phyloP scores from a whole-genome alignment of 2,888 invertebrate species.

The Tachina lurida region DNA sequence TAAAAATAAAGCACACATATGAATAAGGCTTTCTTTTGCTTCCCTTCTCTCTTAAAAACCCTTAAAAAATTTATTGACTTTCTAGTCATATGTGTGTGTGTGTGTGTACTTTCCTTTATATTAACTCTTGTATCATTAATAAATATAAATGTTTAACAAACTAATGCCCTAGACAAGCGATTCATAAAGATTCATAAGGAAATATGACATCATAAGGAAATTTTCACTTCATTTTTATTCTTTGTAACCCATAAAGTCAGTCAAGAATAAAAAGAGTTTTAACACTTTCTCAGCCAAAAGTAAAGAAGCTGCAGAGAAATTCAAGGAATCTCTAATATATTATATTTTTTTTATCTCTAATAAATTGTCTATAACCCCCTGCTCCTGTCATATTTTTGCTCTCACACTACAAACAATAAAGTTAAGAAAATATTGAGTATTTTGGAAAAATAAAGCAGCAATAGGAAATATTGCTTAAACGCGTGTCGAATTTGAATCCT shows the following conservation, averaged over 20 bases:
- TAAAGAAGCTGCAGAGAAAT: neutral
- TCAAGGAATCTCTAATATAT: slow-evolving; percentile 14
- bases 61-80: slow-evolving; percentile 41
- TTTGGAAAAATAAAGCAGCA: slow-evolving; percentile 27
- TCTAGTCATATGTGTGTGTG: neutral
- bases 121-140: slow-evolving; percentile 62
- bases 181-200: slow-evolving; percentile 26
- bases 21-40: neutral
- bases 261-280: slow-evolving; percentile 48
- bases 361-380: slow-evolving; percentile 61
- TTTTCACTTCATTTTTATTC: slow-evolving; percentile 73
- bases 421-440: slow-evolving; percentile 65
- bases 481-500: slow-evolving; percentile 72
- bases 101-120: slow-evolving; percentile 5
- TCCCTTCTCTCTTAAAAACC: neutral
- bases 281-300: slow-evolving; percentile 46
- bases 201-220: slow-evolving; percentile 68
- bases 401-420: slow-evolving; percentile 26
- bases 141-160: slow-evolving; percentile 55
- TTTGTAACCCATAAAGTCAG: slow-evolving; percentile 8
- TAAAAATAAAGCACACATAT: too few relatives aligned
- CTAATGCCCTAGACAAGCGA: slow-evolving; percentile 54
- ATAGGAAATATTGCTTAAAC: slow-evolving; percentile 70
- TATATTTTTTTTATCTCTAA: slow-evolving; percentile 52
- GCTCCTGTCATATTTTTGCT: neutral